Evolutionary conservation across 2,113 vertebrate genomes (phyloP).

Genomic region (Hyla sarda): DNA sequence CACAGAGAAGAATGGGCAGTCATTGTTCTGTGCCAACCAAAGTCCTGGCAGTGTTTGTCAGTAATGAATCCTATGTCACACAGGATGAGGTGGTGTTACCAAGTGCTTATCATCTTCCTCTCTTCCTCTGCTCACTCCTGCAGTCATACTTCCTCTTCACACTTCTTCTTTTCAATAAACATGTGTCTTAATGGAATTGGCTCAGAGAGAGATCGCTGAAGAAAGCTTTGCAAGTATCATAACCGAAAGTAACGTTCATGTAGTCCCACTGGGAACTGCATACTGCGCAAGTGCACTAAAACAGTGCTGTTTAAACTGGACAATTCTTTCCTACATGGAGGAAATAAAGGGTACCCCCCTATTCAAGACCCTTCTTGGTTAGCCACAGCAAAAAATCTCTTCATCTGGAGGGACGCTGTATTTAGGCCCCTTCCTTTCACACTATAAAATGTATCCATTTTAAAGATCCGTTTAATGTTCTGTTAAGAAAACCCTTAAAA

Average conservation of each 20-base stretch:
- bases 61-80: constrained; percentile 22
- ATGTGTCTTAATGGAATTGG: neutral
- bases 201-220: neutral
- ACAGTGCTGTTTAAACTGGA: no score
- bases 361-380: neutral
- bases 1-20: neutral
- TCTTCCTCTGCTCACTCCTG: constrained; percentile 32
- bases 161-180: constrained; percentile 38
- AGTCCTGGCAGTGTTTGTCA: neutral
- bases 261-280: neutral
- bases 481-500: no score
- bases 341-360: neutral
- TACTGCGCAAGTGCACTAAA: no score
- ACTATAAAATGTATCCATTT: no score
- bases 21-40: neutral
- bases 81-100: constrained; percentile 41
- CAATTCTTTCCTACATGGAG: neutral
- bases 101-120: constrained; percentile 30
- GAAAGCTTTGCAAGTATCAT: neutral
- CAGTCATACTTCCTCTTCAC: constrained; percentile 40
- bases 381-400: no score
- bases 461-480: no score
- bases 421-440: no score
- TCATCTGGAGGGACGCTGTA: no score
- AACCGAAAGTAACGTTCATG: neutral